These are phyloP conservation scores for Neotoxoptera formosana DNA, from an alignment of 1,140 invertebrate genomes.

Conservation along the genomic window DNA sequence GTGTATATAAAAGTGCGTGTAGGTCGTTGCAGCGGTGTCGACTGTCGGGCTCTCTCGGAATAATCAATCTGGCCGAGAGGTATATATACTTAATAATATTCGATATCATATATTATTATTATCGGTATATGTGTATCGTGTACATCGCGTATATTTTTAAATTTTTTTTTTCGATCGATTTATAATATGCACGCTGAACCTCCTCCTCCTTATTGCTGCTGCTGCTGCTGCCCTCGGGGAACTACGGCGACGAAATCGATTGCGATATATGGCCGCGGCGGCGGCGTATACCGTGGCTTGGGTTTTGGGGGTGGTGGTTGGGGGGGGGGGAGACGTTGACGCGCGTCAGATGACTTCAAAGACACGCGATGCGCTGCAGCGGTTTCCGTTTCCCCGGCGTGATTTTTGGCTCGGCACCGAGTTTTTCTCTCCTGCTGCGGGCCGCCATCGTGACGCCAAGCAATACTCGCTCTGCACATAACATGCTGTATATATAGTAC, in stretches of 20 bases:
- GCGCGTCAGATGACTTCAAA: background rate
- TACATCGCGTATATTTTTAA: background rate
- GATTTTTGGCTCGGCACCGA: background rate
- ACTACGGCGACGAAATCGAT: background rate
- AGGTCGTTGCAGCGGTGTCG: background rate
- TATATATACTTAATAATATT: background rate
- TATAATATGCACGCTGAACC: background rate
- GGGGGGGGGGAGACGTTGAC: background rate
- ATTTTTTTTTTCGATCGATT: background rate
- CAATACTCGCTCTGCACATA: background rate
- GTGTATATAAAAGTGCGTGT: background rate
- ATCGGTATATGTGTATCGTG: background rate
- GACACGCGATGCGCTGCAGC: background rate
- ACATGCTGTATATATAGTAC: background rate
- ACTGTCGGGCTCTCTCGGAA: background rate
- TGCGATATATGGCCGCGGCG: background rate
- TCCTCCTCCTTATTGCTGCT: too few relatives aligned
- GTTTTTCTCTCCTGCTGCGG: background rate
- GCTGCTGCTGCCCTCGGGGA: background rate
- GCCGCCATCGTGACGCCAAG: background rate
- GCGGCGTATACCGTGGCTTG: too few relatives aligned
- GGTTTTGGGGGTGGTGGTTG: too few relatives aligned
- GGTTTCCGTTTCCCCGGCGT: background rate
- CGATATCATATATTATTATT: background rate
- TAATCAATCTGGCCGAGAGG: conserved; percentile 18